phyloP scores from a whole-genome alignment of 2,888 invertebrate species.

The Limnephilus marmoratus region DNA sequence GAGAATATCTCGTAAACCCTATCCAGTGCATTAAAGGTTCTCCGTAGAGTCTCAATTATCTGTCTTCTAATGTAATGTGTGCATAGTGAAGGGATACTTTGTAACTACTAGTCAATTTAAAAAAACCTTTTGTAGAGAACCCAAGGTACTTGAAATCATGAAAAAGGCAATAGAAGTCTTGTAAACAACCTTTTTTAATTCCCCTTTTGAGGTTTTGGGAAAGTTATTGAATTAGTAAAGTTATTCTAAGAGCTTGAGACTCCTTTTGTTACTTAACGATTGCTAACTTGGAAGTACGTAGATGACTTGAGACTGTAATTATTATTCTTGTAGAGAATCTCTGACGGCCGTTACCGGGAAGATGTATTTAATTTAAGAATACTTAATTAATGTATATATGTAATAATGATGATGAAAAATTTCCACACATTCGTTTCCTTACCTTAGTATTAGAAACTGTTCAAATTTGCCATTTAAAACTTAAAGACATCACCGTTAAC shows the following conservation, averaged over 20 bases:
- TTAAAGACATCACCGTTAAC: background rate
- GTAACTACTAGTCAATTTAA: background rate
- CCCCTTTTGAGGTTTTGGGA: background rate
- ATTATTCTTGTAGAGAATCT: background rate
- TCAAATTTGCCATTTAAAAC: conserved; percentile 10
- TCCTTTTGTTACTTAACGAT: background rate
- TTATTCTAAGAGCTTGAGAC: conserved; percentile 2
- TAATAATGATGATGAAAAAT: background rate
- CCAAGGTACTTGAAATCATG: background rate
- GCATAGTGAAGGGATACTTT: background rate
- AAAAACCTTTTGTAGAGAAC: background rate
- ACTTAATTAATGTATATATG: background rate
- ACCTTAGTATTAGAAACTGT: conserved; percentile 5
- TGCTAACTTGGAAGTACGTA: background rate
- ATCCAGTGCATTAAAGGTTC: background rate
- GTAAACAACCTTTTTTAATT: background rate
- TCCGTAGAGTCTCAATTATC: background rate
- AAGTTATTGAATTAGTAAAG: background rate
- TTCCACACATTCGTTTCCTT: background rate
- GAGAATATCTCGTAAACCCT: background rate
- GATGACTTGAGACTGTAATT: background rate
- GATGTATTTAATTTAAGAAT: background rate
- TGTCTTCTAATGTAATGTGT: background rate
- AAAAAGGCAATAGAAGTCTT: background rate
- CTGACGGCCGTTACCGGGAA: background rate